A percentile compares a stretch with the other conserved stretches of the same genome.
Evolutionary conservation across 2,888 invertebrate species (phyloP).

Genomic region (Hipparchia semele): DNA sequence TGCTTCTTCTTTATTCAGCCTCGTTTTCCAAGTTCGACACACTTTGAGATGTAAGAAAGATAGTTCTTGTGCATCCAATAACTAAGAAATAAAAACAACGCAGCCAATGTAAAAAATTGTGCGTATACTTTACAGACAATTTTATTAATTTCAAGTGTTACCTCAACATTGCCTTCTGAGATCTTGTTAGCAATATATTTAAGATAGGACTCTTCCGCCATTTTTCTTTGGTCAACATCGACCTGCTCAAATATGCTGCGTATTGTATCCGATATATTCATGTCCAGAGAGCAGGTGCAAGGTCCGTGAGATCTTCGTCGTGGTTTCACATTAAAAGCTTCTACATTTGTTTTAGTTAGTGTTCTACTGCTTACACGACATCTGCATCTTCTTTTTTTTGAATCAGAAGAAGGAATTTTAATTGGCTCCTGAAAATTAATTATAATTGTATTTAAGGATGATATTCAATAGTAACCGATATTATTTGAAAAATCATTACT

Average conservation of each 20-base stretch:
- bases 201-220: conserved; percentile 67
- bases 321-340: conserved; percentile 68
- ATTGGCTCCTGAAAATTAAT: conserved; percentile 54
- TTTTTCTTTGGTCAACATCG: conserved; percentile 66
- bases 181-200: conserved; percentile 75
- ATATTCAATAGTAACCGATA: not conserved
- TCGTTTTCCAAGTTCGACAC: conserved; percentile 75
- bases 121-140: not conserved
- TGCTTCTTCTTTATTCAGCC: conserved; percentile 68
- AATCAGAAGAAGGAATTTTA: conserved; percentile 53
- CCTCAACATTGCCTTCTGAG: conserved; percentile 60
- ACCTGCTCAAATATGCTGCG: conserved; percentile 76
- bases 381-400: conserved; percentile 50
- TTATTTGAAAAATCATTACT: conserved; percentile 46
- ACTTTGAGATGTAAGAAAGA: conserved; percentile 80
- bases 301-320: conserved; percentile 59
- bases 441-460: not conserved
- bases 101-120: conserved; percentile 11
- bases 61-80: conserved; percentile 77
- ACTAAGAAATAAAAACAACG: conserved; percentile 14
- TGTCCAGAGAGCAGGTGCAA: conserved; percentile 70
- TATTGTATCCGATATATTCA: conserved; percentile 71
- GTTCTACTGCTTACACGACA: conserved; percentile 51
- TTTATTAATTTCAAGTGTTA: conserved; percentile 41
- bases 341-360: conserved; percentile 67